Evolutionary conservation across 2,797 vertebrate genomes (phyloP).

Genomic region (Rallus crepitans): DNA sequence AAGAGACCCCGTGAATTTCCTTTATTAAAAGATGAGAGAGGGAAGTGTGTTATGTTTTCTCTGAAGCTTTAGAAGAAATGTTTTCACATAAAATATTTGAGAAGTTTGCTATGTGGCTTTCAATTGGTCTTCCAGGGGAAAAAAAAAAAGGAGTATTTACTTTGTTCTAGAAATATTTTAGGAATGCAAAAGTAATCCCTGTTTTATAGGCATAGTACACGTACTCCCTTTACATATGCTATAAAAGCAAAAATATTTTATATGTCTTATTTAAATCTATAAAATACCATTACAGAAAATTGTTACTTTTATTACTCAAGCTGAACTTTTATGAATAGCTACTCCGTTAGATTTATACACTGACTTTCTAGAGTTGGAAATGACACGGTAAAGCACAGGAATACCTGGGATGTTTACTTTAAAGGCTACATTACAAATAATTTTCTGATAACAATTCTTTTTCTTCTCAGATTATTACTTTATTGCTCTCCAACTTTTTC

Average conservation of each 20-base stretch:
- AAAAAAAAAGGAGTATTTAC: slow-evolving; percentile 1
- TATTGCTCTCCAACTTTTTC: not conserved
- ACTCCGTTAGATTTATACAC: slow-evolving; percentile 53
- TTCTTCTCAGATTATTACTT: slow-evolving; percentile 6
- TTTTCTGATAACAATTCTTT: slow-evolving; percentile 27
- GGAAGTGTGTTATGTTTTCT: not conserved
- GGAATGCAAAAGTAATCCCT: slow-evolving; percentile 43
- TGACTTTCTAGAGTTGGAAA: slow-evolving; percentile 46
- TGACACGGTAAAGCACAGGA: slow-evolving; percentile 21
- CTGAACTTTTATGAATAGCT: slow-evolving; percentile 65
- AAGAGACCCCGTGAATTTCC: not conserved
- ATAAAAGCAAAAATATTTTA: slow-evolving; percentile 62
- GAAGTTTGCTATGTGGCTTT: slow-evolving; percentile 2
- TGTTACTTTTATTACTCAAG: slow-evolving; percentile 63
- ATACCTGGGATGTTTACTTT: slow-evolving; percentile 36
- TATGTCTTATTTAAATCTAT: slow-evolving; percentile 61
- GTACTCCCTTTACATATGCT: slow-evolving; percentile 18
- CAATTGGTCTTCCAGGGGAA: not conserved
- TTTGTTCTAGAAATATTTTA: slow-evolving; percentile 52
- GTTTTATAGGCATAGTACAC: not conserved
- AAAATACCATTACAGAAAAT: slow-evolving; percentile 66
- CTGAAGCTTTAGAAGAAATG: slow-evolving; percentile 4
- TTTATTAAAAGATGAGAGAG: not conserved
- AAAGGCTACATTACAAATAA: slow-evolving; percentile 22
- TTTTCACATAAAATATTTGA: slow-evolving; percentile 17